These are phyloP conservation scores for Drosophila sechellia DNA, from an alignment of 1,140 invertebrate species.

Conservation along the genomic window DNA sequence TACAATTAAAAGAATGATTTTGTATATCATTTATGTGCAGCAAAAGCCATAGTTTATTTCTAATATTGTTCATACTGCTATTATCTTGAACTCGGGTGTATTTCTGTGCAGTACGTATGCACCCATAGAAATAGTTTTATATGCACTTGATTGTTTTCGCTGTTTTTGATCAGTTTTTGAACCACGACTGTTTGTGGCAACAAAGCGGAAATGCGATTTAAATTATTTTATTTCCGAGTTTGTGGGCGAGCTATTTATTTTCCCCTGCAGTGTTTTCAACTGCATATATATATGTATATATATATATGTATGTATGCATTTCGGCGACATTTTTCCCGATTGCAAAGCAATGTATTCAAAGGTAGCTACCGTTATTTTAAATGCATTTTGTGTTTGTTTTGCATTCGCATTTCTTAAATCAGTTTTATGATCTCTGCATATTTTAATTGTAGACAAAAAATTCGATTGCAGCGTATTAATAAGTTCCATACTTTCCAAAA, in stretches of 20 bases:
- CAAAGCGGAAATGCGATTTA: conserved; percentile 82
- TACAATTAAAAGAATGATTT: too few species aligned
- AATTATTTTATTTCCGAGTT: conserved; percentile 81
- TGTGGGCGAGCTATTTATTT: conserved; percentile 24
- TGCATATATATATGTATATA: not conserved
- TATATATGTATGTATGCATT: too few species aligned
- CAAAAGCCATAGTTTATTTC: too few species aligned
- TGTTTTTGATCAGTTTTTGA: conserved; percentile 64
- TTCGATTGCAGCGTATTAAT: not conserved
- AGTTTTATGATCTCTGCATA: too few species aligned
- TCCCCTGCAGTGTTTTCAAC: not conserved
- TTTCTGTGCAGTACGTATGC: not conserved
- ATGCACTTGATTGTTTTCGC: conserved; percentile 31
- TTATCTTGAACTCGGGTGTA: not conserved
- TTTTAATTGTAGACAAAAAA: not conserved
- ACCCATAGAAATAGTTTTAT: conserved; percentile 8
- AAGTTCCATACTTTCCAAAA: not conserved
- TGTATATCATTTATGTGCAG: too few species aligned
- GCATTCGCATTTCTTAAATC: not conserved
- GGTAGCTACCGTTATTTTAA: not conserved
- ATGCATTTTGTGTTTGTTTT: not conserved
- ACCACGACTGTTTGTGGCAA: conserved; percentile 59
- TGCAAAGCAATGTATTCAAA: not conserved
- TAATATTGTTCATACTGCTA: not conserved
- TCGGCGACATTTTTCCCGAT: conserved; percentile 4